Evolutionary conservation across 2,113 vertebrate genomes (phyloP), one percentile per base, ranked within the genome.

Genomic region (Cyrtonyx montezumae): DNA sequence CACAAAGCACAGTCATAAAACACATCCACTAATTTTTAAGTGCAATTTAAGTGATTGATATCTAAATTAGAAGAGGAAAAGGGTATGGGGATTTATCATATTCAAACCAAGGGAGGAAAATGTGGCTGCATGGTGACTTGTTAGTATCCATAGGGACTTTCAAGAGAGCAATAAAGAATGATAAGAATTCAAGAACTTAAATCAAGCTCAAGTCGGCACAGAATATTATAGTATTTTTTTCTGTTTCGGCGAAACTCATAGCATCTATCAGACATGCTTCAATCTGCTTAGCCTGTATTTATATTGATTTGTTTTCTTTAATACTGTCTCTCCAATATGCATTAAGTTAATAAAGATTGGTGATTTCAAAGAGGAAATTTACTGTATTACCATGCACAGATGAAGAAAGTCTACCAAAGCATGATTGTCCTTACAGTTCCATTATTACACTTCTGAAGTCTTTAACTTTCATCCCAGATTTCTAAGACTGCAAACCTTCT

Each of bases 141-240:
- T n/a, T 30, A 80, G 49, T 20, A 46, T 82, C 45, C 53, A 73
- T n/a, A 79, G 34, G 36, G 45, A 75, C 34, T 91, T 79, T 56
- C 46, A 43, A 42, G n/a, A 76, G 12, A 58, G 23, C 17, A 71
- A 73, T 70, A 85, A 77, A 87, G 34, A 13, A 79, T 83, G 43
- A 55, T 92, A 3, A 6, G 73, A 92, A 85, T 74, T 70, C 46
- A 91, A 76, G 55, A 79, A 62, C 68, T 75, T 78, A 83, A 95
- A 69, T 88, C n/a, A 56, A 53, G 9, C 42, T 75, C 88, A 86
- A 90, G 46, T 85, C 28, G 87, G 83, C 37, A 59, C 11, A 77
- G 32, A 14, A 59, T 66, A 74, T 84, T 55, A 63, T 30, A 12
- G 5, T 71, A 49, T 42, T 77, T 79, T 79, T 87, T 83, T 3